Evolutionary conservation across 2,888 invertebrate genomes (phyloP).

Genomic region (Troilus luridus): DNA sequence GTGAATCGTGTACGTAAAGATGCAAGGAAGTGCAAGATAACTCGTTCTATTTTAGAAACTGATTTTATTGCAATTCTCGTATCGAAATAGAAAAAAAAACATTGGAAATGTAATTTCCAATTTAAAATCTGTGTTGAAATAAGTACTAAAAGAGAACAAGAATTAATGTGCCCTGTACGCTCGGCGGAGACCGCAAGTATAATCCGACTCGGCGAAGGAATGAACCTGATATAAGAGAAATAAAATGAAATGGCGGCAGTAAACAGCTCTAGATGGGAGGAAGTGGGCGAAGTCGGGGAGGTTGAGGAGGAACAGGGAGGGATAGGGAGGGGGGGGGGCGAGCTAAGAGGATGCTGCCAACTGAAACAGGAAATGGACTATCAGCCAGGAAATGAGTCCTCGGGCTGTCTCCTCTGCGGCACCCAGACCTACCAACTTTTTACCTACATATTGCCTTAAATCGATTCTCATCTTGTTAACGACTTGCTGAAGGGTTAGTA

Average conservation of each 20-base stretch:
- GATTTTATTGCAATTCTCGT: background rate
- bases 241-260: conserved; percentile 13
- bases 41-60: too few species aligned
- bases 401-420: background rate
- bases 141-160: background rate
- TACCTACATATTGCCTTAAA: conserved; percentile 17
- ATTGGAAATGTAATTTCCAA: background rate
- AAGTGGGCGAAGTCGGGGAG: background rate
- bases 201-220: background rate
- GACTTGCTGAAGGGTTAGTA: too few species aligned
- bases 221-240: conserved; percentile 7
- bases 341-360: conserved; percentile 7
- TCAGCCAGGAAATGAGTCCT: conserved; percentile 45
- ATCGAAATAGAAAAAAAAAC: background rate
- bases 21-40: too few species aligned
- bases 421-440: background rate
- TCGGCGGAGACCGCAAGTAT: background rate
- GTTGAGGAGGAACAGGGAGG: too few species aligned
- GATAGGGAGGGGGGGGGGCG: background rate
- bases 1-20: too few species aligned
- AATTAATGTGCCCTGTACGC: background rate
- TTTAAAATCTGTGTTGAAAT: background rate
- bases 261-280: background rate
- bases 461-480: background rate
- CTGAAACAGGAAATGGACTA: conserved; percentile 46